Base-by-base conservation (phyloP, 2,113 vertebrate species). In the Boulengeromyrus knoepffleri region DNA sequence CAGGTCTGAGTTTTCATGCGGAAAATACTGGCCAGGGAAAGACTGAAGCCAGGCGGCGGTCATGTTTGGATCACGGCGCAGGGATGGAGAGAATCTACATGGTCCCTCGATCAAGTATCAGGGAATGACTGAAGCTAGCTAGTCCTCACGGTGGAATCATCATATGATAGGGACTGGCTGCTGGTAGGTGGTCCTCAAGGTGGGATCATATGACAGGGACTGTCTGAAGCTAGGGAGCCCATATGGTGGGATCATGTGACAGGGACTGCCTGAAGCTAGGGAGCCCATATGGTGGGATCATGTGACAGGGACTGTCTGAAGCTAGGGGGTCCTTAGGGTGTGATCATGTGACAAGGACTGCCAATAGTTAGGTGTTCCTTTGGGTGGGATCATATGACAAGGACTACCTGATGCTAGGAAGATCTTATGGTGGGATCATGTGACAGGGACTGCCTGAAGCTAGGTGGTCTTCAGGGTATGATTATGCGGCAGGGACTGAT, bases 21-120 rank as follows among this genome's bases (percentile, higher is more conserved):
- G 74, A 80, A 42, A 80, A 19, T 42, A 80, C 36, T 36, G 74
- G 74, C 36, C 83, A 1, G 10, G 0, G 52, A 83, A 58, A 90
- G 42, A 7, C 49, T 87, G 31, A 0, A 21, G 77, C 93, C 96
- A 95, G 0, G 89, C 93, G 90, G 93, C 92, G 13, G 91, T 46
- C 88, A 88, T 49, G 88, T 70, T 74, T 42, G 46, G 27, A 47
- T 27, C 62, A 74, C 13, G 45, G 62, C 42, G 6, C 56, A 45
- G 10, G 87, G 87, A 58, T 31, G 52, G 86, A 88, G 15, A 42
- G 56, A 88, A 88, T 46, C 74, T 39, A 42, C 24, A 58, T 66
- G 15, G 88, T 89, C 88, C 36, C 15, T 36, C 13, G 5, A 80
- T 24, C 47, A 62, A 47, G 56, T 56, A 45, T 50, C 84, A 1